Percentiles rank a stretch among this genome's conserved stretches.
Evolutionary conservation across 2,888 invertebrate species (phyloP).

Genomic region (Synergus gifuensis): DNA sequence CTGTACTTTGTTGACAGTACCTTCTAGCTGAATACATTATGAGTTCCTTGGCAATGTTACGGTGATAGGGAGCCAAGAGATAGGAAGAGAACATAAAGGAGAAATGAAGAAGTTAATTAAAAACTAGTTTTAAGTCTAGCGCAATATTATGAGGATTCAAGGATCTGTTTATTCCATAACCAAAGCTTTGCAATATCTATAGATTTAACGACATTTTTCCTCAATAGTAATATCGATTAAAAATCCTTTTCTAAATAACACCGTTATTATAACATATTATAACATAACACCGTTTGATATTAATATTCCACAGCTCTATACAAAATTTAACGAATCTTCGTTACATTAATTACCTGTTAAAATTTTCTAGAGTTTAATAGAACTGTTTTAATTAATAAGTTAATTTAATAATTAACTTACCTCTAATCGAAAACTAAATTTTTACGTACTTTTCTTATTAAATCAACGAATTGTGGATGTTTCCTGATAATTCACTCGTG

Average conservation of each 20-base stretch:
- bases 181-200: neutral
- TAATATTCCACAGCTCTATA: too few relatives aligned
- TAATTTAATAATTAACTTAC: neutral
- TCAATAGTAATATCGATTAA: neutral
- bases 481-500: slow-evolving; percentile 38
- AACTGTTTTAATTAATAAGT: neutral
- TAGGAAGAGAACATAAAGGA: neutral
- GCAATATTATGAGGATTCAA: neutral
- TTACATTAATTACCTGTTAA: neutral
- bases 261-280: too few relatives aligned
- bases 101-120: slow-evolving; percentile 6
- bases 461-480: slow-evolving; percentile 21
- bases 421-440: neutral
- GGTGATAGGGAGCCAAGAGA: neutral
- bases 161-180: neutral
- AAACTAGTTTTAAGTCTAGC: neutral
- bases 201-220: neutral
- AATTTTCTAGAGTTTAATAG: neutral
- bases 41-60: neutral
- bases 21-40: slow-evolving; percentile 3
- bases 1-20: neutral
- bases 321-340: too few relatives aligned
- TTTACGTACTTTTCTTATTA: neutral
- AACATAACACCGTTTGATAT: too few relatives aligned
- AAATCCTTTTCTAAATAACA: too few relatives aligned